phyloP scores from a whole-genome alignment of 2,113 vertebrate species.

The Neotoma lepida region DNA sequence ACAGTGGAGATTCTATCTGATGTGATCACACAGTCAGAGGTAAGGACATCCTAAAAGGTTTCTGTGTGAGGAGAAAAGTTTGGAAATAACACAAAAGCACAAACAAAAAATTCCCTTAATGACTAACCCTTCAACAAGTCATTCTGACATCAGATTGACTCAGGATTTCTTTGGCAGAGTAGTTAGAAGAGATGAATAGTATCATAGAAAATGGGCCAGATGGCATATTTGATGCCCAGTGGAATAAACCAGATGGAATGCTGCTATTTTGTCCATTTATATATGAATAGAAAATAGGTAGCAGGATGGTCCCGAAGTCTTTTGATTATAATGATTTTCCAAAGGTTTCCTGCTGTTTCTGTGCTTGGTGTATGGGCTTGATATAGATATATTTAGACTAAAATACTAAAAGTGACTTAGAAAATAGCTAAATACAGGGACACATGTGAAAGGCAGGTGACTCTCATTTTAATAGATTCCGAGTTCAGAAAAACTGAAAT shows the following conservation, averaged over 20 bases:
- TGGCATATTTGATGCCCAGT: conserved; percentile 50
- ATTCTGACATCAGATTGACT: conserved; percentile 20
- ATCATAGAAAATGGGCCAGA: conserved; percentile 61
- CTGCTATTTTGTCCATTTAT: conserved; percentile 55
- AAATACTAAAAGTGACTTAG: background rate
- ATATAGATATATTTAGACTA: conserved; percentile 24
- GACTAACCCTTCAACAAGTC: background rate
- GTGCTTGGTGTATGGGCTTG: background rate
- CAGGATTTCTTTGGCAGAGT: conserved; percentile 24
- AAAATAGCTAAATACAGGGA: background rate
- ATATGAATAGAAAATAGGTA: conserved; percentile 65
- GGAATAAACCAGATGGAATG: conserved; percentile 61
- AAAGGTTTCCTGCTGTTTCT: conserved; percentile 32
- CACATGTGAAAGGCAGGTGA: background rate
- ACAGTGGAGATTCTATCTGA: background rate
- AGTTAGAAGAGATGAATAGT: conserved; percentile 34
- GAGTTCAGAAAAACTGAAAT: conserved; percentile 9
- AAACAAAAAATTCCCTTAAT: background rate
- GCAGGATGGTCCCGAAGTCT: conserved; percentile 23
- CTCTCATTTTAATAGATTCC: background rate
- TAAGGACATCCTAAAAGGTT: conserved; percentile 33
- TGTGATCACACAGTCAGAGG: conserved; percentile 26
- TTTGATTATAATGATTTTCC: conserved; percentile 55
- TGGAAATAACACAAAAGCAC: background rate
- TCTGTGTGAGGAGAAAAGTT: background rate